phyloP scores from a whole-genome alignment of 2,797 vertebrate genomes.

The Sebastes alutus region DNA sequence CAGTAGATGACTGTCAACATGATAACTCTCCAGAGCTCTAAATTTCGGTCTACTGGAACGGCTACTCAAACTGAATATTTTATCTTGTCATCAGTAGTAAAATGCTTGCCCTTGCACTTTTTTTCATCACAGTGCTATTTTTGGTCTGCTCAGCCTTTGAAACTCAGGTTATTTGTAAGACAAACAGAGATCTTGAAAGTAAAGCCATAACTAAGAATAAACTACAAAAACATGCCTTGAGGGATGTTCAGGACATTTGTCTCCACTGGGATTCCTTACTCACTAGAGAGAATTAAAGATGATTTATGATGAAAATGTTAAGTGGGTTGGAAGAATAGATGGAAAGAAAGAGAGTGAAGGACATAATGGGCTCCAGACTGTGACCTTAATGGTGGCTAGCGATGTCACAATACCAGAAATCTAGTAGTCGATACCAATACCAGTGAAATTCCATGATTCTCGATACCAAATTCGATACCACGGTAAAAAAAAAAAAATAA shows the following conservation, averaged over 20 bases:
- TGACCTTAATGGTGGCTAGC: not conserved
- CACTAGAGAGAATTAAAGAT: not conserved
- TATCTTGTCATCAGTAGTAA: not conserved
- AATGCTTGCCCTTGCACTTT: not conserved
- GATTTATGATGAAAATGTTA: too few relatives aligned
- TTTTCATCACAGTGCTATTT: not conserved
- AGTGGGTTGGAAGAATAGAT: not conserved
- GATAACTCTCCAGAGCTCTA: not conserved
- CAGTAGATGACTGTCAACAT: not conserved
- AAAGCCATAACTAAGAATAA: not conserved
- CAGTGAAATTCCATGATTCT: too few relatives aligned
- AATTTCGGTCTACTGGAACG: too few relatives aligned
- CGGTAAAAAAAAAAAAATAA: accelerated
- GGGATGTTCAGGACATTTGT: not conserved
- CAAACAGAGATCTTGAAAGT: not conserved
- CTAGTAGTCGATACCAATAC: too few relatives aligned
- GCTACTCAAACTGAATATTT: not conserved
- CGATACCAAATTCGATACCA: too few relatives aligned
- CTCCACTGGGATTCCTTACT: not conserved
- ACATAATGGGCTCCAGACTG: not conserved
- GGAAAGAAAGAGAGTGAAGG: not conserved
- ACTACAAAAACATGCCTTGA: not conserved
- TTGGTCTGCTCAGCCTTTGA: not conserved
- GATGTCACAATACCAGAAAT: too few relatives aligned
- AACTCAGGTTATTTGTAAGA: not conserved